Percentiles rank a stretch among this genome's conserved stretches.
phyloP scores from a whole-genome alignment of 2,113 vertebrate genomes.

The Sakesphorus luctuosus region DNA sequence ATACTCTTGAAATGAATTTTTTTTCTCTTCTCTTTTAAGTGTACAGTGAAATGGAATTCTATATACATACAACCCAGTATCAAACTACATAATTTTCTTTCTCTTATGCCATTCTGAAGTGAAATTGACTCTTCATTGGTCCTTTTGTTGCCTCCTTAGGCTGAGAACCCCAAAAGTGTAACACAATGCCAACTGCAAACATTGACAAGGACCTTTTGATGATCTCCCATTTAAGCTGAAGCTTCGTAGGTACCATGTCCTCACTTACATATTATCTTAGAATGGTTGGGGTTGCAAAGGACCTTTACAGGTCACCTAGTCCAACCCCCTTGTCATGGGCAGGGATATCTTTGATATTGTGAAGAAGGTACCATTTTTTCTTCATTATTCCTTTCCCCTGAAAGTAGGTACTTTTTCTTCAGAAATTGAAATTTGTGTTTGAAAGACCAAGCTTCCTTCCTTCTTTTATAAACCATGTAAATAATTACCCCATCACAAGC shows the following conservation, averaged over 20 bases:
- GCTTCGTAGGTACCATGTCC: neutral
- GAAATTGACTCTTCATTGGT: neutral
- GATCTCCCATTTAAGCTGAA: neutral
- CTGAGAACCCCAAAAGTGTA: neutral
- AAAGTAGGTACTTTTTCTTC: neutral
- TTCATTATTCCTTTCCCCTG: neutral
- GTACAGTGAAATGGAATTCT: neutral
- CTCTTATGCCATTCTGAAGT: neutral
- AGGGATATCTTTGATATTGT: neutral
- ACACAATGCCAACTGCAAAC: neutral
- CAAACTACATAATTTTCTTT: neutral
- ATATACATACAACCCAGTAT: neutral
- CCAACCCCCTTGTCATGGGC: neutral
- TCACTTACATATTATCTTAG: neutral
- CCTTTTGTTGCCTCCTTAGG: neutral
- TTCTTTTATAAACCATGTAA: neutral
- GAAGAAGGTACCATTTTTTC: neutral
- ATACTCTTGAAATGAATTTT: neutral
- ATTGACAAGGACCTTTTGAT: neutral
- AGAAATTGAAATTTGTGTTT: neutral
- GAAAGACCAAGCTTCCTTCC: neutral
- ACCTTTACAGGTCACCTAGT: neutral
- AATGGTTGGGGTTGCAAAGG: neutral
- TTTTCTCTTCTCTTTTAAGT: neutral
- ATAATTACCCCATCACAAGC: neutral